phyloP scores from a whole-genome alignment of 2,888 invertebrate species.

The Watsonalla binaria region DNA sequence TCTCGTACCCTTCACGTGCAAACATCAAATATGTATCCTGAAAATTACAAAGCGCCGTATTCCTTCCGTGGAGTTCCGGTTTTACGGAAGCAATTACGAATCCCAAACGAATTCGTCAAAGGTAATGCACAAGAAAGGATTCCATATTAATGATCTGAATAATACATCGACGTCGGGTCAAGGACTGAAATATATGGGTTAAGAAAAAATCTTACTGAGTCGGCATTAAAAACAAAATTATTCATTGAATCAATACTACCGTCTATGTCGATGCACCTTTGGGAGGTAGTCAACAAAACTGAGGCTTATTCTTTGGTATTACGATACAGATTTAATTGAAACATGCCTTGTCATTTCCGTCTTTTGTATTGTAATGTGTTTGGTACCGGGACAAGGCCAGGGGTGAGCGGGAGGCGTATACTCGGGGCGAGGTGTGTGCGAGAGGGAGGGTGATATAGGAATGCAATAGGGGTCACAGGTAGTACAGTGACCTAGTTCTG shows the following conservation, averaged over 20 bases:
- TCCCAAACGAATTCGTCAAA: not conserved
- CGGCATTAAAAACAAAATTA: conserved; percentile 58
- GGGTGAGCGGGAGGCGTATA: conserved; percentile 39
- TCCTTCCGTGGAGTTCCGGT: not conserved
- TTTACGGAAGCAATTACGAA: not conserved
- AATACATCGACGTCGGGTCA: conserved; percentile 33
- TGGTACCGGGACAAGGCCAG: conserved; percentile 58
- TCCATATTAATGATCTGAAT: conserved; percentile 8
- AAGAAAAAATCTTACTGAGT: conserved; percentile 39
- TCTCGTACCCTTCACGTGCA: not conserved
- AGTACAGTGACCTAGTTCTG: conserved; percentile 69
- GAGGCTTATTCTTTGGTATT: conserved; percentile 26
- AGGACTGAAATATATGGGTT: conserved; percentile 52
- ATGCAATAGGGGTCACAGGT: conserved; percentile 72
- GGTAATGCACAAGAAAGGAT: conserved; percentile 1
- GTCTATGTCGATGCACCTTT: conserved; percentile 43
- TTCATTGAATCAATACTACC: conserved; percentile 53
- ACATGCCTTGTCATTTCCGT: conserved; percentile 52
- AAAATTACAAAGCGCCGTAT: not conserved
- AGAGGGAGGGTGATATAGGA: conserved; percentile 43
- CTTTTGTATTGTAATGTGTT: conserved; percentile 63
- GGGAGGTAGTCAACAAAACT: conserved; percentile 21
- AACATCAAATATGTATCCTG: not conserved
- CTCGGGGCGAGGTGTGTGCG: conserved; percentile 20
- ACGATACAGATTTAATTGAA: conserved; percentile 55